Conservation (phyloP, 2,113 vertebrate species). For the Lichenostomus cassidix region DNA sequence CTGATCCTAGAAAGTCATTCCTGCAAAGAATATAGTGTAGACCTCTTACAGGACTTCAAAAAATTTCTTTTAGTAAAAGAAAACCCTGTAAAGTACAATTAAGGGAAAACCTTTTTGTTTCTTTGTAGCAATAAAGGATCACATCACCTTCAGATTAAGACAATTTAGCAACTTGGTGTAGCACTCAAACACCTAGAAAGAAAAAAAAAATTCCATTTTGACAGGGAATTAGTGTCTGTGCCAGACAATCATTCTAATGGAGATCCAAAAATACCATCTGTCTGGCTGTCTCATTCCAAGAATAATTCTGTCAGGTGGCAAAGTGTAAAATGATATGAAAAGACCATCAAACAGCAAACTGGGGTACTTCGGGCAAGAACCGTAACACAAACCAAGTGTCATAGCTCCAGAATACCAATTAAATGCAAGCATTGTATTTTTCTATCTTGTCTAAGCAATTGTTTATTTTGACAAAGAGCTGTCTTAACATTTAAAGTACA, state of each 20-base stretch:
- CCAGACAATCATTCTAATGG: background rate
- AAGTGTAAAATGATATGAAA: background rate
- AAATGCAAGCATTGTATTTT: background rate
- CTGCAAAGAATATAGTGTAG: background rate
- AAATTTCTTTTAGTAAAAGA: background rate
- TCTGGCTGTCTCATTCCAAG: background rate
- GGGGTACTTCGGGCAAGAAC: background rate
- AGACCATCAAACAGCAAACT: background rate
- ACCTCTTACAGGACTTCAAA: background rate
- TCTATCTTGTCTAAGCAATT: background rate
- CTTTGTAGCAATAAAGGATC: background rate
- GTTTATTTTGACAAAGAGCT: background rate
- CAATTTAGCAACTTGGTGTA: background rate
- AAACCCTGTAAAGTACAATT: background rate
- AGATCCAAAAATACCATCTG: conserved; percentile 32
- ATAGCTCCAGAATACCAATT: background rate
- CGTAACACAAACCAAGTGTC: background rate
- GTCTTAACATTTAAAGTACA: background rate
- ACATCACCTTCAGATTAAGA: background rate
- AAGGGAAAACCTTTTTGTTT: background rate
- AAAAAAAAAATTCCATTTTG: background rate
- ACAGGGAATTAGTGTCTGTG: background rate
- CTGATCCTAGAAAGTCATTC: background rate
- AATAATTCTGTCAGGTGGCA: background rate
- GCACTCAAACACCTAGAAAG: background rate